These are phyloP conservation scores for Gambelia wislizenii DNA, from an alignment of 2,797 vertebrate species.

Conservation along the genomic window DNA sequence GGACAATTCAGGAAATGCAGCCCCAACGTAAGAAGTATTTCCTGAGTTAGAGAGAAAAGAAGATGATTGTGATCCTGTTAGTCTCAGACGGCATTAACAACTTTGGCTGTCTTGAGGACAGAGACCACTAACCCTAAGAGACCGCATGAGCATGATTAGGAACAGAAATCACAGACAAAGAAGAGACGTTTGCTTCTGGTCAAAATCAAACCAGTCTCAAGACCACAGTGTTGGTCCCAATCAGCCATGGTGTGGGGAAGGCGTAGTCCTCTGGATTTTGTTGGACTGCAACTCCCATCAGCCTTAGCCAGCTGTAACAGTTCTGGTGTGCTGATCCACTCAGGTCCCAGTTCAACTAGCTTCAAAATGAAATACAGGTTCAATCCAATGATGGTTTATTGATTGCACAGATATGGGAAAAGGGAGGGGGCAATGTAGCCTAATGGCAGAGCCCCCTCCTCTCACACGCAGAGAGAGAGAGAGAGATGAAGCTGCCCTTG, in stretches of 20 bases:
- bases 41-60: no score
- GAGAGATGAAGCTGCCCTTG: no score
- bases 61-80: background rate
- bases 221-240: background rate
- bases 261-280: background rate
- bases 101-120: background rate
- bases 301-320: background rate
- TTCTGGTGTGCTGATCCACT: no score
- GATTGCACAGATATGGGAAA: no score
- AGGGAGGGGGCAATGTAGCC: no score
- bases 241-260: background rate
- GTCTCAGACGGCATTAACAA: no score
- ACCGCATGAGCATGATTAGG: background rate
- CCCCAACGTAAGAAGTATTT: background rate
- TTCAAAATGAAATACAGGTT: no score
- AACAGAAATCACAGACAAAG: background rate
- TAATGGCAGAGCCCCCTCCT: no score
- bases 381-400: no score
- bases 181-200: background rate
- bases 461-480: no score
- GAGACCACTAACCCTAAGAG: background rate
- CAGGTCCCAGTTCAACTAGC: no score
- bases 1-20: background rate
- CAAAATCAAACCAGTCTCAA: background rate
- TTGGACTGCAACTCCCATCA: background rate